Evolutionary conservation across 92 coral and sea anemone species (phyloP), one percentile per base, ranked within the genome.

Genomic region (Galaxea fascicularis): DNA sequence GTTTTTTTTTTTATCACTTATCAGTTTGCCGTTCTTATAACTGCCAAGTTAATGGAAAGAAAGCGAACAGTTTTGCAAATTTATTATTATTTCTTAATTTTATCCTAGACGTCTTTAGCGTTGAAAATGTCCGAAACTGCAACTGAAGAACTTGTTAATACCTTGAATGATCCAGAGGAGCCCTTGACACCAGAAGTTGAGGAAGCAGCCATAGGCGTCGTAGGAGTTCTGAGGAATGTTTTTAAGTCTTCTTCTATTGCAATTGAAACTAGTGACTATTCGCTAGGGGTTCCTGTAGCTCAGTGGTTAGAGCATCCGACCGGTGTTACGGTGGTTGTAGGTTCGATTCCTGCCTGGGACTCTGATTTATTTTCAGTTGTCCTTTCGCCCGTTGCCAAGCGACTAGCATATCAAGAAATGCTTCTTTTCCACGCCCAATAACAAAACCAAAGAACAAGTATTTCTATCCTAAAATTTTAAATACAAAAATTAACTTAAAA

Each of bases 151-250:
- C 68, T 80, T 6, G 8, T 21, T 21, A 49, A 60, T 41, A 31
- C 76, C 10, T 31, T 80, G 6, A 57, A 39, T 0, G 85, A 80
- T 52, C 30, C 59, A 3, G 85, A 80, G 56, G 76, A 80, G 57
- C 85, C 85, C 13, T 53, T 80, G 3, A 66, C 27, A 14, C 39
- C 76, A 3, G 85, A 80, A 41, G 35, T 70, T 1, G 85, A 80
- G 18, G 85, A 80, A 21, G 58, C 67, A 10, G 85, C 85, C 12
- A 35, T 22, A 0, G 44, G 85, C 25, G 35, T 80, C 31, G 15
- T 68, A 20, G 62, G 76, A 30, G 57, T 74, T 16, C 63, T 80
- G 21, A 53, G 14, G 31, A 64, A 78, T 46, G 83, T 78, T 20
- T 28, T 78, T 17, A 39, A 44, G 25, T 62, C 72, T 25, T 21